Conservation (phyloP, 2,113 vertebrate genomes). For the Lasiurus borealis region DNA sequence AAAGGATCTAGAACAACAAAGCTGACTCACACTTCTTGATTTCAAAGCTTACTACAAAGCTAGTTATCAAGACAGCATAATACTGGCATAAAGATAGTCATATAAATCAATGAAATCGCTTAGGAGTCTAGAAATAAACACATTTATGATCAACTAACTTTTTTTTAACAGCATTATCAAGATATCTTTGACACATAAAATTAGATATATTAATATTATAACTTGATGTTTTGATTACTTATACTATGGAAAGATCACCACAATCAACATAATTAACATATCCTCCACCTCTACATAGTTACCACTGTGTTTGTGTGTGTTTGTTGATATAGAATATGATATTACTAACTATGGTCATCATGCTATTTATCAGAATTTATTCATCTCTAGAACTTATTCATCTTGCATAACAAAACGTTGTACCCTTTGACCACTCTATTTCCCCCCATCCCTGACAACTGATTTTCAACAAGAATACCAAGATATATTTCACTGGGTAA, state of each 20-base stretch:
- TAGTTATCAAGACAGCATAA: background rate
- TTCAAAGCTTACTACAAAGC: constrained; percentile 9
- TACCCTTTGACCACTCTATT: background rate
- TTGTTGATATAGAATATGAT: background rate
- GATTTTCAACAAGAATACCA: background rate
- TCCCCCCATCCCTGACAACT: background rate
- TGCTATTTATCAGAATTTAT: background rate
- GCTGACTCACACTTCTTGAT: background rate
- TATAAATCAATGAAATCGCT: background rate
- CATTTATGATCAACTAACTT: background rate
- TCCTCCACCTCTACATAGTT: background rate
- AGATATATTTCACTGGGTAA: background rate
- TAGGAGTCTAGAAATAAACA: background rate
- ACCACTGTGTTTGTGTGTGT: background rate
- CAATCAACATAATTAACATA: background rate
- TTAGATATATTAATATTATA: background rate
- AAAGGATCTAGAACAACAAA: constrained; percentile 22
- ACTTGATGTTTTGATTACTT: background rate
- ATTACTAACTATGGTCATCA: background rate
- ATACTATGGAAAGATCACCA: background rate
- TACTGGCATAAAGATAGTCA: background rate
- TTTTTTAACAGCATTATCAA: background rate
- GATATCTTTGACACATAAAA: background rate
- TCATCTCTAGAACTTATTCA: background rate
- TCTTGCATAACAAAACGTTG: background rate